phyloP scores from a whole-genome alignment of 2,113 vertebrate species.

The Enhydra lutris region DNA sequence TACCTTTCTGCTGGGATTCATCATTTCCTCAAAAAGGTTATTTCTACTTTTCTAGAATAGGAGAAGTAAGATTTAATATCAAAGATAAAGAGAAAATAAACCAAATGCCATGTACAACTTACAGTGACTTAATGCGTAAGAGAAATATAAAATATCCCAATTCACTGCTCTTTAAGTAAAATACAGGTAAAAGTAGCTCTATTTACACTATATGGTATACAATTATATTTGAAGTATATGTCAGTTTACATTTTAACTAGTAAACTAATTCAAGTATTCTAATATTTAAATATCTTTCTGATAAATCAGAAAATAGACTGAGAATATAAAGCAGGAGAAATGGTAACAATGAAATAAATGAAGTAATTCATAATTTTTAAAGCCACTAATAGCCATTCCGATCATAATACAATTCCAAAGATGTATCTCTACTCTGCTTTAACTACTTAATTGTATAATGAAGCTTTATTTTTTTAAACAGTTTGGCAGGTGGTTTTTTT shows the following conservation, averaged over 20 bases:
- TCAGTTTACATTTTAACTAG: not conserved
- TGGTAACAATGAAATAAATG: not conserved
- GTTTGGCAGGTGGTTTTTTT: too few relatives aligned
- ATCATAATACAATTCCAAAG: not conserved
- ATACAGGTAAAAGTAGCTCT: not conserved
- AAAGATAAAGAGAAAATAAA: not conserved
- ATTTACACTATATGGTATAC: not conserved
- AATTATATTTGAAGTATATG: not conserved
- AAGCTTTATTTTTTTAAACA: not conserved
- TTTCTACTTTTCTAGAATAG: not conserved
- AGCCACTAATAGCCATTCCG: not conserved
- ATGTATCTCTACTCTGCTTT: not conserved
- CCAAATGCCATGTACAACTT: not conserved
- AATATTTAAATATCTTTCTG: not conserved
- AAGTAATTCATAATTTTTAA: not conserved
- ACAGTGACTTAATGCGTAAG: not conserved
- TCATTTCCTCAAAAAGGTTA: slow-evolving; percentile 2
- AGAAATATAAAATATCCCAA: not conserved
- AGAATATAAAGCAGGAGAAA: not conserved
- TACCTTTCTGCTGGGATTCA: not conserved
- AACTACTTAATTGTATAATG: not conserved
- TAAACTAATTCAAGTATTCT: not conserved
- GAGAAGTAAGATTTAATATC: not conserved
- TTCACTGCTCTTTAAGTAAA: slow-evolving; percentile 3
- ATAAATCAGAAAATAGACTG: not conserved